Evolutionary conservation across 1,140 invertebrate genomes (phyloP).

Genomic region (Lordiphosa clarofinis): DNA sequence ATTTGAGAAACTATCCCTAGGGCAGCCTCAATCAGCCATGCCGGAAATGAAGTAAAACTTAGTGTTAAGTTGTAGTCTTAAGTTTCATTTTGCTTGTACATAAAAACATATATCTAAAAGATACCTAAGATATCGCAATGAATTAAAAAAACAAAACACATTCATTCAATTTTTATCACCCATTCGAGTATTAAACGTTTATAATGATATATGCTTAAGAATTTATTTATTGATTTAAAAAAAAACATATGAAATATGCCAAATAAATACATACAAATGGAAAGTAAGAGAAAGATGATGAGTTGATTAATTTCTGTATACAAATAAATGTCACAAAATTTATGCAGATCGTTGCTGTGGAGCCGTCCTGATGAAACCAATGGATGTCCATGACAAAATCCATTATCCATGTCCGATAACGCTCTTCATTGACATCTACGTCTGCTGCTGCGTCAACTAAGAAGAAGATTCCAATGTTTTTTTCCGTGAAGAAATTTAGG

Average conservation of each 20-base stretch:
- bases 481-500: no score
- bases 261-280: background rate
- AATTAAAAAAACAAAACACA: slow-evolving; percentile 11
- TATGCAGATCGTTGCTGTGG: no score
- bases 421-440: no score
- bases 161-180: slow-evolving; percentile 39
- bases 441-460: no score
- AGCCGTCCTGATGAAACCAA: no score
- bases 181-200: slow-evolving; percentile 33
- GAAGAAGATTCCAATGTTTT: no score
- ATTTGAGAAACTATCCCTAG: slow-evolving; percentile 64
- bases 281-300: background rate
- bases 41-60: slow-evolving; percentile 14
- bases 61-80: slow-evolving; percentile 22
- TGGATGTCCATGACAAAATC: no score
- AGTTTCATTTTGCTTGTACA: slow-evolving; percentile 28
- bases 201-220: slow-evolving; percentile 11
- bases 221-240: slow-evolving; percentile 39
- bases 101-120: background rate
- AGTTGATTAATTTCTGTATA: background rate
- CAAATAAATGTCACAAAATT: no score
- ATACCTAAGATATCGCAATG: slow-evolving; percentile 8
- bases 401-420: no score
- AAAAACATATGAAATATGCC: slow-evolving; percentile 17
- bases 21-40: slow-evolving; percentile 6